A percentile compares a stretch with the other conserved stretches of the same genome.
Conservation (phyloP, 2,888 invertebrate genomes). For the Ephialtes manifestator region DNA sequence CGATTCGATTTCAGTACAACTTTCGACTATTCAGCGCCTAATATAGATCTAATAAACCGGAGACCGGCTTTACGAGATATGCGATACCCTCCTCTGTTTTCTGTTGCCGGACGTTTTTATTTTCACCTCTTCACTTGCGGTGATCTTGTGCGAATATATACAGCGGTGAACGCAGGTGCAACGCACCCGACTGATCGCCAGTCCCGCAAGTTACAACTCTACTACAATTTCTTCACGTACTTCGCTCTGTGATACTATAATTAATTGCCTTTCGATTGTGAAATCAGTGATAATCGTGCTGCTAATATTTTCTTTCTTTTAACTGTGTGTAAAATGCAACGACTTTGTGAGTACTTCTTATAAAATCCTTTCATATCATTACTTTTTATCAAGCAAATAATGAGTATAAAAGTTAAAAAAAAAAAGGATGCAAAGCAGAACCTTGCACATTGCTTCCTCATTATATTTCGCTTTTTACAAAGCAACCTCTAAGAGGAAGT, state of each 20-base stretch:
- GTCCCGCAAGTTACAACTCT: conserved; percentile 32
- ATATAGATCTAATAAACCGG: conserved; percentile 61
- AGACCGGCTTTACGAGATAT: conserved; percentile 22
- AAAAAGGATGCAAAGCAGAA: no score
- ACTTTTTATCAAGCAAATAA: no score
- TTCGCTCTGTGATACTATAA: not conserved
- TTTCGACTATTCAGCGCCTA: conserved; percentile 67
- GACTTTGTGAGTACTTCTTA: conserved; percentile 44
- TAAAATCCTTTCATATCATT: not conserved
- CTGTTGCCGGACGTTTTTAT: conserved; percentile 2
- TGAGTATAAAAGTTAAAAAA: no score
- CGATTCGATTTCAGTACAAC: conserved; percentile 71
- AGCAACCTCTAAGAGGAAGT: no score
- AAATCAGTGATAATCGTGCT: conserved; percentile 2
- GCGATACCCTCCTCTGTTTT: conserved; percentile 18
- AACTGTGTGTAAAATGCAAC: conserved; percentile 41
- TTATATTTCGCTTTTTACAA: no score
- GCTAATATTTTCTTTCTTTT: not conserved
- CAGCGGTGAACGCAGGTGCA: conserved; percentile 43
- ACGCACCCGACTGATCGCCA: conserved; percentile 42
- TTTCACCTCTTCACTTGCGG: conserved; percentile 43
- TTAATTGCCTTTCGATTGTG: not conserved
- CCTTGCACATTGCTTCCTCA: not conserved
- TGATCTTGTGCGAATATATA: conserved; percentile 44
- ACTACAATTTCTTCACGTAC: conserved; percentile 29